Conservation (phyloP, 2,797 vertebrate species). For the Acipenser transmontanus region DNA sequence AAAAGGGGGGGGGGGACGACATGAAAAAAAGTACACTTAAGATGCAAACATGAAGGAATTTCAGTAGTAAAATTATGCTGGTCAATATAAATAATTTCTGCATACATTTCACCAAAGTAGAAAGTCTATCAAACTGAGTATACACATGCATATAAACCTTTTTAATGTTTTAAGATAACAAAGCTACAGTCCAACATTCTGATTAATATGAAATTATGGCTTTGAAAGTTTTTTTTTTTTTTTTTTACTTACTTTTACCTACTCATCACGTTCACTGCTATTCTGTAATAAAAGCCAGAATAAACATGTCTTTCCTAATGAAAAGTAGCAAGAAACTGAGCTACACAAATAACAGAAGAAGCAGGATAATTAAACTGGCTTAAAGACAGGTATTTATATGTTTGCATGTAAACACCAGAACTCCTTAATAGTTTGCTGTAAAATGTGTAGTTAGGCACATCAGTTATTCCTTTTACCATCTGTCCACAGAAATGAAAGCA, state of each 20-base stretch:
- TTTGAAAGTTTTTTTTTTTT: slow-evolving; percentile 42
- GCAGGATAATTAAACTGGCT: slow-evolving; percentile 76
- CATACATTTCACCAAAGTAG: slow-evolving; percentile 60
- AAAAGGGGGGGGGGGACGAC: too few species aligned
- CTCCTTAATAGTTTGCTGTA: slow-evolving; percentile 76
- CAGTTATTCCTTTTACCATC: slow-evolving; percentile 68
- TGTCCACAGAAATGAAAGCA: slow-evolving; percentile 63
- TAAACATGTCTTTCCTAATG: slow-evolving; percentile 58
- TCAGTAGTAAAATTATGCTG: slow-evolving; percentile 56
- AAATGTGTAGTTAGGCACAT: slow-evolving; percentile 74
- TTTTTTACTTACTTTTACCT: slow-evolving; percentile 32
- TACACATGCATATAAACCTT: slow-evolving; percentile 21
- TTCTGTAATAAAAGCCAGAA: slow-evolving; percentile 71
- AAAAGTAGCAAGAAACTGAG: slow-evolving; percentile 64
- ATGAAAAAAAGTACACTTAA: slow-evolving; percentile 60
- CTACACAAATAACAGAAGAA: slow-evolving; percentile 70
- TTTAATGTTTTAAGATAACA: slow-evolving; percentile 61
- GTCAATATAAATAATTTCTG: slow-evolving; percentile 46
- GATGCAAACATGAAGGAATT: slow-evolving; percentile 68
- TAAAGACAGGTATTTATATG: slow-evolving; percentile 77
- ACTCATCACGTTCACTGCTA: slow-evolving; percentile 33
- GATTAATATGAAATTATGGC: slow-evolving; percentile 60
- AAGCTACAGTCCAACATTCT: slow-evolving; percentile 55
- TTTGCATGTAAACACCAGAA: slow-evolving; percentile 72
- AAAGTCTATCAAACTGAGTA: slow-evolving; percentile 24